Evolutionary conservation across 2,888 invertebrate genomes (phyloP).

Genomic region (Netelia fuscicornis): DNA sequence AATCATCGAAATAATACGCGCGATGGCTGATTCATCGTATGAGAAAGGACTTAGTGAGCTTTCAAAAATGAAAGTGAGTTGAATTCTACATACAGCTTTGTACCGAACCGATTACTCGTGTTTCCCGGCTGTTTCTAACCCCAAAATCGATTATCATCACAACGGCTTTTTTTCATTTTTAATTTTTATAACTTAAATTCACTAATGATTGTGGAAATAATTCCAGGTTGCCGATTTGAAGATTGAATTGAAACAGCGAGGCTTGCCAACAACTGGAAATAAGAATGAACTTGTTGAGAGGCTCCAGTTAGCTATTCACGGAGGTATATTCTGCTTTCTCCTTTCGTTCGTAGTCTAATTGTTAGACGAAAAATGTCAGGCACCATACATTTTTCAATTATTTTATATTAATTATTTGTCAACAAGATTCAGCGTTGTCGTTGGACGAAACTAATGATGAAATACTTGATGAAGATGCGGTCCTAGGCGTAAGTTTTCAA

Average conservation of each 20-base stretch:
- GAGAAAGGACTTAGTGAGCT: conserved; percentile 83
- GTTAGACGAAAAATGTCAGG: conserved; percentile 30
- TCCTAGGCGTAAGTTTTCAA: conserved; percentile 85
- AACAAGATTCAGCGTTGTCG: conserved; percentile 83
- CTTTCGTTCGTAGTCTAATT: neutral
- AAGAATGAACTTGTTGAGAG: conserved; percentile 93
- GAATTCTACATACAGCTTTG: neutral
- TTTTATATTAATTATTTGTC: too few species aligned
- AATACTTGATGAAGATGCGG: conserved; percentile 86
- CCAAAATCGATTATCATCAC: conserved; percentile 56
- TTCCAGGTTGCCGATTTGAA: conserved; percentile 93
- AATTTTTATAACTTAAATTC: conserved; percentile 9
- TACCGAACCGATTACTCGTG: neutral
- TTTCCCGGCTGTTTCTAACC: conserved; percentile 63
- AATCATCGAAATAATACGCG: neutral
- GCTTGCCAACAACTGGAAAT: conserved; percentile 91
- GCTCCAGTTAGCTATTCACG: conserved; percentile 88
- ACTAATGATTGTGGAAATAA: conserved; percentile 13
- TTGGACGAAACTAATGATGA: conserved; percentile 86
- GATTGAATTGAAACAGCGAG: conserved; percentile 92
- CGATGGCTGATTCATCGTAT: conserved; percentile 83
- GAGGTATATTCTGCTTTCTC: conserved; percentile 71
- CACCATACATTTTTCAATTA: conserved; percentile 6
- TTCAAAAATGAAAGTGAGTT: conserved; percentile 82
- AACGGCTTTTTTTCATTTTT: conserved; percentile 15